phyloP scores from a whole-genome alignment of 2,113 vertebrate genomes.

The Pomatorhinus ruficollis region DNA sequence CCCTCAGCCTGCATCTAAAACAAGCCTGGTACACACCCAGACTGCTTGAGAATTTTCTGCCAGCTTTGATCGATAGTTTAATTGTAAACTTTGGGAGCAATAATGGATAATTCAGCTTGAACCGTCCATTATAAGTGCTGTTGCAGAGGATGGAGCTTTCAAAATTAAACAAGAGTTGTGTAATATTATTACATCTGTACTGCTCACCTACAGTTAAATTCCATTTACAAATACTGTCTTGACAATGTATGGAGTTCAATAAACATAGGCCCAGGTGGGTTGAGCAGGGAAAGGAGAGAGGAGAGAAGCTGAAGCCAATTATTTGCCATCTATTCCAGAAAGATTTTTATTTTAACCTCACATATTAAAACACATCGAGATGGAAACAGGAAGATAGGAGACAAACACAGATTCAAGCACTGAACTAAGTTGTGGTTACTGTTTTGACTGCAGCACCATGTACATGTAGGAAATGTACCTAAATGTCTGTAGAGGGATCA shows the following conservation, averaged over 20 bases:
- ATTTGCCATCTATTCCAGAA: background rate
- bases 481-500: background rate
- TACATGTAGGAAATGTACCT: background rate
- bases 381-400: background rate
- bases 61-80: conserved; percentile 86
- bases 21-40: conserved; percentile 60
- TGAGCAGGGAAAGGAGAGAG: background rate
- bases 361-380: background rate
- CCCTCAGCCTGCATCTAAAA: conserved; percentile 60
- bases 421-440: background rate
- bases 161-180: conserved; percentile 83
- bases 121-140: conserved; percentile 76
- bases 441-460: background rate
- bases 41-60: conserved; percentile 73
- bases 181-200: conserved; percentile 81
- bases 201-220: conserved; percentile 77
- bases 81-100: conserved; percentile 85
- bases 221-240: conserved; percentile 76
- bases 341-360: conserved; percentile 22
- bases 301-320: background rate
- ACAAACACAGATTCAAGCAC: background rate
- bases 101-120: conserved; percentile 83
- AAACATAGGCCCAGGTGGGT: conserved; percentile 64
- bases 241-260: conserved; percentile 73
- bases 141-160: conserved; percentile 73